These are phyloP conservation scores for Lasioglossum zephyrum DNA, from an alignment of 2,888 invertebrate genomes.

Conservation along the genomic window DNA sequence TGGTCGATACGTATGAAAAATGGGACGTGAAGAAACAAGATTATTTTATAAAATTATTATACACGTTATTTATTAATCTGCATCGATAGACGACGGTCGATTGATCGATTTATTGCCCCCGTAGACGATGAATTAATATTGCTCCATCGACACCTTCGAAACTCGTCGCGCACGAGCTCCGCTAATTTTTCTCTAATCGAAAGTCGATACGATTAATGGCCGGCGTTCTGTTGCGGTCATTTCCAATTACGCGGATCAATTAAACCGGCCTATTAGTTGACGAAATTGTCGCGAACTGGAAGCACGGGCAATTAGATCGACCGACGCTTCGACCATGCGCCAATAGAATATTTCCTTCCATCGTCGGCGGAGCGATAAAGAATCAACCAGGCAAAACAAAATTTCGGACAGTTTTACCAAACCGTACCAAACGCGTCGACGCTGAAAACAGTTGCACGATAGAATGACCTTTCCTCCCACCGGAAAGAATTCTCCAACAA, in stretches of 20 bases:
- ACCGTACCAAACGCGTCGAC: not conserved
- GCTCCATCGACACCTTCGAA: not conserved
- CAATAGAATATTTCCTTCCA: not conserved
- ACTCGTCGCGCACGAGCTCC: not conserved
- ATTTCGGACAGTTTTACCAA: not conserved
- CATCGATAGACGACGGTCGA: not conserved
- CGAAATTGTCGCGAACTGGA: conserved; percentile 51
- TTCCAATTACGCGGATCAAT: conserved; percentile 64
- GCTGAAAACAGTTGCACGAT: not conserved
- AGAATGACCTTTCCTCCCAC: not conserved
- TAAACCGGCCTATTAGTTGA: conserved; percentile 56
- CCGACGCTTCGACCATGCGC: not conserved
- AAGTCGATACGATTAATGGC: conserved; percentile 21
- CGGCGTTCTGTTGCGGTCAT: conserved; percentile 32
- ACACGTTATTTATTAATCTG: not conserved
- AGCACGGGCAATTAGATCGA: conserved; percentile 47
- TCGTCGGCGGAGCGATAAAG: not conserved
- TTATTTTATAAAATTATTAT: too few species aligned
- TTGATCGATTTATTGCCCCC: not conserved
- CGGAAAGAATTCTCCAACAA: not conserved
- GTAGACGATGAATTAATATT: not conserved
- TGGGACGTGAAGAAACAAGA: not conserved
- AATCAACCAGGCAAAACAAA: not conserved
- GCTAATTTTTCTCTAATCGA: conserved; percentile 11
- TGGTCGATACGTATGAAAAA: not conserved